Evolutionary conservation across 2,797 vertebrate genomes (phyloP), one percentile per base, ranked within the genome.

Genomic region (Pangasius djambal): DNA sequence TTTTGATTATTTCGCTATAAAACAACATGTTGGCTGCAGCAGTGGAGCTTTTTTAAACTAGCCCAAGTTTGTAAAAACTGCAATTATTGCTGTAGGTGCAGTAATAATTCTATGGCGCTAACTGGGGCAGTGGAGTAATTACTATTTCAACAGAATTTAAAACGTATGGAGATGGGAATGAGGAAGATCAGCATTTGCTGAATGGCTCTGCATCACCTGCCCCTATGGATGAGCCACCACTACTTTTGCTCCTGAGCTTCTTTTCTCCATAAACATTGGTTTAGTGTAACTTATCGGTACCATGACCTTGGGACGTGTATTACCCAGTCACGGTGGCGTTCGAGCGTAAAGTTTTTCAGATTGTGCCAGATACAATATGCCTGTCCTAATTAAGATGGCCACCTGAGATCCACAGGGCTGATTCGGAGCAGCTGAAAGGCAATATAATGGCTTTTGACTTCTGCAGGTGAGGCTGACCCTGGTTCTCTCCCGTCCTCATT

Each of bases 401-500:
- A 90, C 81, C 91, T 84, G 83, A 92, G 79, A 91, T 87, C 86
- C 37, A 22, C 13, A 63, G 1, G 50, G 72, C 86, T 61, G 40
- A 44, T 28, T 50, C 67, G 15, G 86, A 40, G 67, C 79, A 67
- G 72, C 90, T 77, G 85, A 89, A 84, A 79, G 25, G n/a, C 74
- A 79, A 48, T 79, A 78, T 87, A 88, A 88, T 79, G 79, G 83
- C 78, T 57, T 78, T 83, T 84, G 86, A 89, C 89, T 90, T 88
- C 16, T 8, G 77, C 88, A 79, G 88, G 79, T 85, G 52, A 88
- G 79, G 48, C 79, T 10, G 86, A 86, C 88, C 74, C 83, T 52
- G 44, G 67, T 86, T 92, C 84, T 91, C 91, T 28, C 91, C 83
- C 81, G 89, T 92, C 92, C 91, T 93, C 91, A 89, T 94, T 95